A percentile compares a stretch with the other conserved stretches of the same genome.
Evolutionary conservation across 2,888 invertebrate species (phyloP).

Genomic region (Spatulosminthurus flaviceps): DNA sequence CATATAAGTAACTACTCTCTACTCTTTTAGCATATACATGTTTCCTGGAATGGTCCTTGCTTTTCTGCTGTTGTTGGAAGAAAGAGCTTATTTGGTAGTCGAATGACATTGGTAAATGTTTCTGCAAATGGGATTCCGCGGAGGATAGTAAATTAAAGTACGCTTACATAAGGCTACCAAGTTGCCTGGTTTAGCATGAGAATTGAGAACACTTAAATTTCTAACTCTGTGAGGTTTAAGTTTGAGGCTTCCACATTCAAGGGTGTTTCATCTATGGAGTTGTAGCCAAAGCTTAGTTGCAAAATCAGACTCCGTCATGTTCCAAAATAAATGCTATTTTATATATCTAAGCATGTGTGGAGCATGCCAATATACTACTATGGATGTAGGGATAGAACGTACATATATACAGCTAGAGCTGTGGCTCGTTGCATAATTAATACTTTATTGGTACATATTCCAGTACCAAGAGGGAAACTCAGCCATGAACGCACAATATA

Average conservation of each 20-base stretch:
- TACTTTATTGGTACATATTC: too few species aligned
- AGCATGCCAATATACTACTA: too few species aligned
- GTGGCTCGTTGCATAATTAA: too few species aligned
- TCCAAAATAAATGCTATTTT: too few species aligned
- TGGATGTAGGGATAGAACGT: too few species aligned
- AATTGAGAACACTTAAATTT: neutral
- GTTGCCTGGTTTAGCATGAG: neutral
- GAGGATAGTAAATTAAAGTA: conserved; percentile 7
- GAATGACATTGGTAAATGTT: conserved; percentile 8
- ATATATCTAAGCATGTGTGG: too few species aligned
- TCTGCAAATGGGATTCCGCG: conserved; percentile 10
- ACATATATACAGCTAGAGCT: neutral
- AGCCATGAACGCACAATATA: neutral
- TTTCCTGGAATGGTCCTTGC: neutral
- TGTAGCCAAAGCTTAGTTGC: too few species aligned
- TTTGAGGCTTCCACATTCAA: too few species aligned
- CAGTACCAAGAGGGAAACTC: neutral
- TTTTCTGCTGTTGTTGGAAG: neutral
- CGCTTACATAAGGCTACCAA: conserved; percentile 9
- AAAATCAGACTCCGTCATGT: too few species aligned
- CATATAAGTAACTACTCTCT: too few species aligned
- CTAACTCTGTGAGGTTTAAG: too few species aligned
- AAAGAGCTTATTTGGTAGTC: neutral
- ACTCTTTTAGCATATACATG: neutral
- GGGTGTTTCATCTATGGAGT: too few species aligned